Conservation (phyloP, 2,888 invertebrate genomes). For the Pollenia angustigena region DNA sequence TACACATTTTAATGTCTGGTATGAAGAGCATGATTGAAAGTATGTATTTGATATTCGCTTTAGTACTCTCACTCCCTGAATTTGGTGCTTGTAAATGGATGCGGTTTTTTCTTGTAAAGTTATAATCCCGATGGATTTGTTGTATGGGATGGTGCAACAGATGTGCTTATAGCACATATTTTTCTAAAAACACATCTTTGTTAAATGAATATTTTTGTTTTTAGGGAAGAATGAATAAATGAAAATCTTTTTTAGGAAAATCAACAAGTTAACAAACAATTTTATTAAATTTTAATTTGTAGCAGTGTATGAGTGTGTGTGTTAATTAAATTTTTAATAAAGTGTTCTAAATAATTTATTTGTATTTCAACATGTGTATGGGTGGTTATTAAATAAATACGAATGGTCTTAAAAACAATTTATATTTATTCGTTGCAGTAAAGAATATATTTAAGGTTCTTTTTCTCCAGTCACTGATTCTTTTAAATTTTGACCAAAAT, state of each 20-base stretch:
- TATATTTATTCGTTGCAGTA: background rate
- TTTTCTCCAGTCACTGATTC: constrained; percentile 9
- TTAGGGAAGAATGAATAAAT: constrained; percentile 45
- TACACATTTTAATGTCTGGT: constrained; percentile 46
- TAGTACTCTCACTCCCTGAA: background rate
- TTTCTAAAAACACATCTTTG: constrained; percentile 43
- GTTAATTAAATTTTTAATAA: background rate
- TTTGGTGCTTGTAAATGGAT: constrained; percentile 32
- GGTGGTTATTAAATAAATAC: background rate
- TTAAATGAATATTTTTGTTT: constrained; percentile 22
- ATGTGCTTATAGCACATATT: constrained; percentile 56
- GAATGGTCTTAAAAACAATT: background rate
- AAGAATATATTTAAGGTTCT: background rate
- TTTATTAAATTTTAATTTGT: constrained; percentile 62
- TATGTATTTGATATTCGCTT: background rate
- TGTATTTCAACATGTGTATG: constrained; percentile 41
- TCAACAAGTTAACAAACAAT: constrained; percentile 57
- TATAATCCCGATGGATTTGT: constrained; percentile 63
- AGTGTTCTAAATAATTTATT: constrained; percentile 8
- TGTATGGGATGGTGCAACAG: constrained; percentile 55
- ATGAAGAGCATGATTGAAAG: constrained; percentile 3
- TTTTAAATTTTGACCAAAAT: constrained; percentile 75
- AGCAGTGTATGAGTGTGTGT: background rate
- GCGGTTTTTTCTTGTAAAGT: constrained; percentile 65
- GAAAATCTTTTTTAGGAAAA: constrained; percentile 32